Evolutionary conservation across 2,797 vertebrate species (phyloP).

Genomic region (Poeciliopsis turneri): DNA sequence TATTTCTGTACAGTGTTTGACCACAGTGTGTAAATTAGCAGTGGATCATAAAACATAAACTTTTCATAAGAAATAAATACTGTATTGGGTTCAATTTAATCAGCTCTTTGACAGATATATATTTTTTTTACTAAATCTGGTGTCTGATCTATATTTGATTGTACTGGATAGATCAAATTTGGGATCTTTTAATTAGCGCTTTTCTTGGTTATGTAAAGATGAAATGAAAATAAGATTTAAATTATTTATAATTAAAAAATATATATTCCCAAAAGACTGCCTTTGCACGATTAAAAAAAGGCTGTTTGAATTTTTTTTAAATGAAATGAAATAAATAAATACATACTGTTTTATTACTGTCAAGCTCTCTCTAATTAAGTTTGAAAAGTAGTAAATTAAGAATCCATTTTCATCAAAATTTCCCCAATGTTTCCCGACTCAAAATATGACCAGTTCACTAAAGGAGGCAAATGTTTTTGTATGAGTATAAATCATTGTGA

Average conservation of each 20-base stretch:
- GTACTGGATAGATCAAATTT: no score
- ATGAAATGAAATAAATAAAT: background rate
- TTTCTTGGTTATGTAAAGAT: background rate
- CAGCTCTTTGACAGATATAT: background rate
- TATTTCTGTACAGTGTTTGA: background rate
- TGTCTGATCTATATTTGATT: background rate
- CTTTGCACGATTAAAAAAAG: no score
- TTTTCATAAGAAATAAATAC: background rate
- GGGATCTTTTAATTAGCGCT: background rate
- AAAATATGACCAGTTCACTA: background rate
- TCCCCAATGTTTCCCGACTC: background rate
- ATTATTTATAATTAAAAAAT: background rate
- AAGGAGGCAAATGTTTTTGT: background rate
- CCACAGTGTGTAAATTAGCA: background rate
- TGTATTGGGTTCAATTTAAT: background rate
- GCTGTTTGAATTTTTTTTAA: background rate
- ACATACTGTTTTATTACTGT: background rate
- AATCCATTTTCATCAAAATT: background rate
- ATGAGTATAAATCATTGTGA: background rate
- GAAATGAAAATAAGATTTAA: background rate
- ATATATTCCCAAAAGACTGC: background rate
- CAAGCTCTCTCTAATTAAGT: background rate
- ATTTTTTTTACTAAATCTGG: background rate
- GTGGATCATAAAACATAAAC: background rate
- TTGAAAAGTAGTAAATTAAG: background rate